Base-by-base conservation (phyloP, 2,888 invertebrate genomes). In the Cosmopolites sordidus region DNA sequence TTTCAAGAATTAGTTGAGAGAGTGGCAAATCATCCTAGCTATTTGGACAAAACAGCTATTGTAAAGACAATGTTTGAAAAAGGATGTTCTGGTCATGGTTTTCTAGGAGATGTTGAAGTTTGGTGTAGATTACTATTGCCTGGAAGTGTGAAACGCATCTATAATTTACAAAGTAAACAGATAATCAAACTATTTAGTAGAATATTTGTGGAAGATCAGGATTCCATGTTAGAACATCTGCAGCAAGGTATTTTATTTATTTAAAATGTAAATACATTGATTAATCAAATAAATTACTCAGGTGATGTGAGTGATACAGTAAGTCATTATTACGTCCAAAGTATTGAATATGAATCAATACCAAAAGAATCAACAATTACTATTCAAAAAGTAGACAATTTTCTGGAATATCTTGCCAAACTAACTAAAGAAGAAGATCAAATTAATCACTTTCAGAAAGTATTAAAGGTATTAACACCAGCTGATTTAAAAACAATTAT, bases 131-230 rank as follows among this genome's bases (percentile, higher is more conserved):
- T 94, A 60, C 73, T 96, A 16, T 75, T 96, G 45, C 96, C 95
- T 0, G 87, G 85, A 42, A 86, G 86, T 17, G 80, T 84, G 11
- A 92, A 92, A 71, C 78, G 91, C 56, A 83, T 94, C 27, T 97
- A 95, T 70, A 95, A 96, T 76, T 76, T 97, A 43, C 92, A 93
- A 76, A 92, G 88, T 69, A 94, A 93, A 71, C 93, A 94, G 68
- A 77, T 97, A 48, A 77, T 93, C 0, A 95, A 96, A 74, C 73
- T 94, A 40, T 95, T 93, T 70, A 86, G 92, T 41, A 82, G 83
- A 73, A 83, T 95, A 54, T 88, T 95, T 61, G 74, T 77, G 2
- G 79, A 79, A 0, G 83, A 86, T 71, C 84, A 84, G 56, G 83
- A 86, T 62, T 86, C 85, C 41, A 94, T 97, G 92, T 73, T 90